Evolutionary conservation across 2,888 invertebrate genomes (phyloP), one percentile per base, ranked within the genome.

Genomic region (Hyppa rectilinea): DNA sequence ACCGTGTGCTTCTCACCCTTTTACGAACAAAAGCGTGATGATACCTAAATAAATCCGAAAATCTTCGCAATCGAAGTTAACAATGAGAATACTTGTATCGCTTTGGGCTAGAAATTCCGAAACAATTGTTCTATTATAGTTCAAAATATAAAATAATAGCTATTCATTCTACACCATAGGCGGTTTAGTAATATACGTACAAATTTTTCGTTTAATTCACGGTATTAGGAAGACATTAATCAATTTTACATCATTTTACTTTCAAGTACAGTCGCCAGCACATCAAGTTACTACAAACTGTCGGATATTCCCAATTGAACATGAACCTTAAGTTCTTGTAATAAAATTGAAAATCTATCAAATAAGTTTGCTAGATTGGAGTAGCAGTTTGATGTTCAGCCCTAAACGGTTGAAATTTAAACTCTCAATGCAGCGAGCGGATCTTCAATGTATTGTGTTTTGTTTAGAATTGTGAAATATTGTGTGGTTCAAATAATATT

Each of bases 51-150:
- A 49, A 56, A 71, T 49, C 29, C n/a, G 5, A 56, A 82, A 78
- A 61, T 53, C 26, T 53, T 58, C 34, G 59, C 73, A 64, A 67
- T 64, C 56, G 31, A 63, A 62, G 53, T 23, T 29, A 81, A 78
- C 80, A 75, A 78, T 70, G 59, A 55, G 52, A 65, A 47, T 58
- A 45, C 34, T 58, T 12, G 10, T 49, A 72, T 31, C 26, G 79
- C 79, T 66, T 14, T 2, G 36, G 80, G 79, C 82, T 17, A 26
- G 10, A 67, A 67, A 82, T 82, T 53, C 52, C 66, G 58, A 47
- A 50, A 65, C 83, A 55, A 79, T 74, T 68, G 80, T 68, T 73
- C 58, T 64, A 64, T 73, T 68, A 79, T 72, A 65, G 53, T 63
- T 67, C 73, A 55, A 62, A 53, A 67, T 69, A 38, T 71, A 47